phyloP scores from a whole-genome alignment of 2,797 vertebrate species.

The Cirrhinus mrigala region DNA sequence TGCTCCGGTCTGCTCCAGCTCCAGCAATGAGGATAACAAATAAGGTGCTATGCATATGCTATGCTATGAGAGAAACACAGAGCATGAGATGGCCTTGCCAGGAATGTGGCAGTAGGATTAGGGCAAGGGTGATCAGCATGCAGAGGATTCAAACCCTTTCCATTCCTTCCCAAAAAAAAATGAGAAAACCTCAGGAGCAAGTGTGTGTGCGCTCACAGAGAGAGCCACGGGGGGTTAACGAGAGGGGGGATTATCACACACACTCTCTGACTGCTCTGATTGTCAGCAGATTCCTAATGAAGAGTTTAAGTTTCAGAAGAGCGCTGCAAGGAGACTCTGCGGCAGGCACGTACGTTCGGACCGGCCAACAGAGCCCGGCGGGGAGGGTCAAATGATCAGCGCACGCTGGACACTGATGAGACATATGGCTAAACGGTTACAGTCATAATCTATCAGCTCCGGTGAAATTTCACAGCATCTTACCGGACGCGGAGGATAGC shows the following conservation, averaged over 20 bases:
- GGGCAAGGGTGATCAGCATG: constrained; percentile 43
- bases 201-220: constrained; percentile 66
- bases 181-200: constrained; percentile 28
- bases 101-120: constrained; percentile 45
- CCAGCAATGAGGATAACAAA: constrained; percentile 7
- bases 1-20: not conserved
- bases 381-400: constrained; percentile 57
- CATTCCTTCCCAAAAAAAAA: constrained; percentile 36
- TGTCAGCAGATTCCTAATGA: constrained; percentile 67
- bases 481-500: not conserved
- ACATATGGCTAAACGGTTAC: constrained; percentile 54
- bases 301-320: constrained; percentile 66
- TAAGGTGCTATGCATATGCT: constrained; percentile 27
- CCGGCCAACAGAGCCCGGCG: constrained; percentile 43
- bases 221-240: constrained; percentile 91
- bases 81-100: constrained; percentile 43
- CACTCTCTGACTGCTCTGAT: constrained; percentile 72
- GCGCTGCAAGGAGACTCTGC: constrained; percentile 50
- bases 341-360: constrained; percentile 56
- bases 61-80: constrained; percentile 32
- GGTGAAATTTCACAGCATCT: constrained; percentile 32
- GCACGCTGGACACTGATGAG: constrained; percentile 34
- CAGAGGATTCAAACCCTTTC: constrained; percentile 33
- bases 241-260: constrained; percentile 94
- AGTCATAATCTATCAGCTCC: constrained; percentile 11